Evolutionary conservation across 2,113 vertebrate species (phyloP).

Genomic region (Sapajus apella): DNA sequence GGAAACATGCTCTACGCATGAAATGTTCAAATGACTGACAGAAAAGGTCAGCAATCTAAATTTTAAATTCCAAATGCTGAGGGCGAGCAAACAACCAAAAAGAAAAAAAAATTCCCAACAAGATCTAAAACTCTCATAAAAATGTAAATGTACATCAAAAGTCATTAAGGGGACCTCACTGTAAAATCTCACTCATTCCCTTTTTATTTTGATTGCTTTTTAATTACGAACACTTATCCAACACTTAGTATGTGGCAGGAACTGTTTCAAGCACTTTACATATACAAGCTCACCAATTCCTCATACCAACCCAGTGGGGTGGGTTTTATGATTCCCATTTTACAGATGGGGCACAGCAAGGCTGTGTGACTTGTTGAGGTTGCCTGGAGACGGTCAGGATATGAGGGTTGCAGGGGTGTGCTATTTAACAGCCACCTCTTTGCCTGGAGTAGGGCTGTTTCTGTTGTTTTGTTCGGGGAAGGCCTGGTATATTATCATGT

Average conservation of each 20-base stretch:
- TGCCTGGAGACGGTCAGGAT: neutral
- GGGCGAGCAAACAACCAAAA: neutral
- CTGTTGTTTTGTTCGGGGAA: neutral
- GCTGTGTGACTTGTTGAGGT: neutral
- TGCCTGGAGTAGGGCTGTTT: fast-evolving
- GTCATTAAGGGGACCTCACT: neutral
- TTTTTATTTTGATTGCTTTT: neutral
- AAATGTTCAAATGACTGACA: neutral
- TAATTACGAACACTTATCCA: neutral
- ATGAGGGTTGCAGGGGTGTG: too few species aligned
- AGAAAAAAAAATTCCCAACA: neutral
- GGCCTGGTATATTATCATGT: neutral
- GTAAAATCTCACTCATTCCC: neutral
- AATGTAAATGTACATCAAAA: neutral
- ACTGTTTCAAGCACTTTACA: neutral
- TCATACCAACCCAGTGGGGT: neutral
- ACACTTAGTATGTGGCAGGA: neutral
- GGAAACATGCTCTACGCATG: neutral
- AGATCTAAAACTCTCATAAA: neutral
- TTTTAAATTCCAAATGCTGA: neutral
- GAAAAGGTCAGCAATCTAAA: neutral
- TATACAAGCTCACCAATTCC: neutral
- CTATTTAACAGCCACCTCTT: neutral
- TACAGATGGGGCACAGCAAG: neutral
- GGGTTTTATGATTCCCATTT: neutral